phyloP scores from a whole-genome alignment of 2,797 vertebrate genomes.

The Monodelphis domestica region DNA sequence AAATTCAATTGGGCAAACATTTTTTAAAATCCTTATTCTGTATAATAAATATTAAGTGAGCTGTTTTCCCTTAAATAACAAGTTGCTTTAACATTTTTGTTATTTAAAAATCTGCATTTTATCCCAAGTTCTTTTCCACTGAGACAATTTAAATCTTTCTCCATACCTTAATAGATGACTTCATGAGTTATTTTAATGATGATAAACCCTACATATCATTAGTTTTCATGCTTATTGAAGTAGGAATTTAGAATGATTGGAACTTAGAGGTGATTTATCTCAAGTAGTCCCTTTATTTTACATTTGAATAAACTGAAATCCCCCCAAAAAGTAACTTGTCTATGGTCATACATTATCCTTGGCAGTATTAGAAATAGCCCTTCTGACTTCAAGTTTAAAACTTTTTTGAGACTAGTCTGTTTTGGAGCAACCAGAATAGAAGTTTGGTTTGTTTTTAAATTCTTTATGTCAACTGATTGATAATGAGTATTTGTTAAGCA shows the following conservation, averaged over 20 bases:
- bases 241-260: not conserved
- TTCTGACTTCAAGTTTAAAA: not conserved
- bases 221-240: not conserved
- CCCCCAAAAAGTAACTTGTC: not conserved
- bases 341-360: not conserved
- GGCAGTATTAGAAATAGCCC: not conserved
- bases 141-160: not conserved
- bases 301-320: not conserved
- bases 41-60: not conserved
- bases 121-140: not conserved
- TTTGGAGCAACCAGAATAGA: not conserved
- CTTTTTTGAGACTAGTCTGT: not conserved
- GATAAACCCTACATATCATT: not conserved
- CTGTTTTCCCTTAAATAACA: not conserved
- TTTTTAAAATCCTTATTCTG: not conserved
- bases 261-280: not conserved
- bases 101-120: not conserved
- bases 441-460: not conserved
- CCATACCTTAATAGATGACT: not conserved
- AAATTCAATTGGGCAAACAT: not conserved
- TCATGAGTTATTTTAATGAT: not conserved
- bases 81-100: constrained; percentile 3
- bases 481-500: not conserved
- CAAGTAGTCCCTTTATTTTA: not conserved
- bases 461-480: not conserved